Evolutionary conservation across 2,797 vertebrate species (phyloP).

Genomic region (Geotrypetes seraphini): DNA sequence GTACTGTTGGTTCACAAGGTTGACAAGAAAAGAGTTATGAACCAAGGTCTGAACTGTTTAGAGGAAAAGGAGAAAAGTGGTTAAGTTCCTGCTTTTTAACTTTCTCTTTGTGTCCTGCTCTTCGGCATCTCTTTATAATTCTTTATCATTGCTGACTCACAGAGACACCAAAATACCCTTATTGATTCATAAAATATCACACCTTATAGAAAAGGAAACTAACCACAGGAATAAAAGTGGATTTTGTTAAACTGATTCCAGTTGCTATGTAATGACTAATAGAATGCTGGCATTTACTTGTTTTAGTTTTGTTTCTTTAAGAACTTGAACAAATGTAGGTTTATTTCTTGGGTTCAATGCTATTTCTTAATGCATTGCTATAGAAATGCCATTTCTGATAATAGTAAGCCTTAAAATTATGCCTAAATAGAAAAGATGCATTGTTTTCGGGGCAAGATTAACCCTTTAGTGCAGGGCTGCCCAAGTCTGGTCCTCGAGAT

Average conservation of each 20-base stretch:
- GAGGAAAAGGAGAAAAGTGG: not conserved
- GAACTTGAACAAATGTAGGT: not conserved
- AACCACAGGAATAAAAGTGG: not conserved
- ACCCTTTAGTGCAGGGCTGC: too few relatives aligned
- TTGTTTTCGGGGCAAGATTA: too few relatives aligned
- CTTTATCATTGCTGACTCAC: not conserved
- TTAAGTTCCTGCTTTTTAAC: not conserved
- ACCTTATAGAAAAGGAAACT: not conserved
- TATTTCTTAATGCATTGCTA: too few relatives aligned
- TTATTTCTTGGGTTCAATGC: too few relatives aligned
- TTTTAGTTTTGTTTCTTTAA: constrained; percentile 1
- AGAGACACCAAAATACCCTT: not conserved
- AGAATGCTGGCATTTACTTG: not conserved
- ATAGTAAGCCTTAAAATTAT: constrained; percentile 3
- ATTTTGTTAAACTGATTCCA: not conserved
- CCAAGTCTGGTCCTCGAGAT: too few relatives aligned
- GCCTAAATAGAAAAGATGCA: constrained; percentile 1
- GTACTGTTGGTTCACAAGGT: not conserved
- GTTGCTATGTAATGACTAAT: not conserved
- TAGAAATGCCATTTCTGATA: too few relatives aligned
- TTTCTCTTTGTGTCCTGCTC: not conserved
- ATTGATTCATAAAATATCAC: not conserved
- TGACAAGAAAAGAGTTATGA: not conserved
- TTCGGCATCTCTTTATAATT: too few relatives aligned
- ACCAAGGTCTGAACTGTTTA: not conserved